These are phyloP conservation scores for Rhinichthys osculus DNA, from an alignment of 2,797 vertebrate genomes.

Conservation along the genomic window DNA sequence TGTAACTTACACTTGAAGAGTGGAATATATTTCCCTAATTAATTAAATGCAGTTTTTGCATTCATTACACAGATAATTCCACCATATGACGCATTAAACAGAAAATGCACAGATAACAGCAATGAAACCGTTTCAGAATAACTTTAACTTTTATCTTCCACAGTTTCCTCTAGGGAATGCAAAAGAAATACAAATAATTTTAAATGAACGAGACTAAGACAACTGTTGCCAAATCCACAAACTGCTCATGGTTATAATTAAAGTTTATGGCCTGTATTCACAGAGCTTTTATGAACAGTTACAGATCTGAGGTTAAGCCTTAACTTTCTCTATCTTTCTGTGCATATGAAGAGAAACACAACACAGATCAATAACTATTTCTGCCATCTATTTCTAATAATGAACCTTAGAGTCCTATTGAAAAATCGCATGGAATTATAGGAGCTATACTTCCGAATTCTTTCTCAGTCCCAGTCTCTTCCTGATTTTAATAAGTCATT, in stretches of 20 bases:
- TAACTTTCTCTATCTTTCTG: not conserved
- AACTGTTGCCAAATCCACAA: conserved; percentile 13
- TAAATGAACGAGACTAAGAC: conserved; percentile 26
- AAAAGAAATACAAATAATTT: conserved; percentile 18
- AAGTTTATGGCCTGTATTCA: conserved; percentile 25
- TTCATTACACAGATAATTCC: not conserved
- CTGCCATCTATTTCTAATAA: not conserved
- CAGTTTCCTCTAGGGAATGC: not conserved
- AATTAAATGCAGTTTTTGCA: not conserved
- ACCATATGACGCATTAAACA: not conserved
- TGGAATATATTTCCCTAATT: not conserved
- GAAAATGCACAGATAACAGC: not conserved
- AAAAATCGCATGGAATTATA: not conserved
- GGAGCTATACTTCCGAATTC: not conserved
- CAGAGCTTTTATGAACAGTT: conserved; percentile 8
- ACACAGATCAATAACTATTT: not conserved
- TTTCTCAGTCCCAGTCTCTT: not conserved
- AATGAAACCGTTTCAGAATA: not conserved
- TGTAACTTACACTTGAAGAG: not conserved
- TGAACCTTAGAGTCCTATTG: not conserved
- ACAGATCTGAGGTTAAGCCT: conserved; percentile 9
- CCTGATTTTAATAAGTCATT: not conserved
- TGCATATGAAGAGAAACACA: not conserved
- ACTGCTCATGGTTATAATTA: conserved; percentile 30
- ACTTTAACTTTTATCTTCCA: not conserved